Evolutionary conservation across 2,113 vertebrate species (phyloP).

Genomic region (Oxyura jamaicensis): DNA sequence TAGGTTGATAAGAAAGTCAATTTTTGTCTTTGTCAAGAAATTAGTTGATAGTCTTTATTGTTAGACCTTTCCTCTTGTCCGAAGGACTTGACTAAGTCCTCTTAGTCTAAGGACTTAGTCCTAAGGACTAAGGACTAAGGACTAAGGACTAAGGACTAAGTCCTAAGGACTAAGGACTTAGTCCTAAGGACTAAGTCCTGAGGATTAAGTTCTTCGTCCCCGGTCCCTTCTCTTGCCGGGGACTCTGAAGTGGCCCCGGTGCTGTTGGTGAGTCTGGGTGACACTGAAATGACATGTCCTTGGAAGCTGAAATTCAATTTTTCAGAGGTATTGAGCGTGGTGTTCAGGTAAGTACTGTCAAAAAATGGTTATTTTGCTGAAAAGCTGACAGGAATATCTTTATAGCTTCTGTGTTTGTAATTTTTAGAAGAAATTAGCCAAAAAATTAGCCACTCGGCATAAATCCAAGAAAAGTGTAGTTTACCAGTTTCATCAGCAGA

Average conservation of each 20-base stretch:
- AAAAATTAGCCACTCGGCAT: fast-evolving
- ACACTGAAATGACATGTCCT: background rate
- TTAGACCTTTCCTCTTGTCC: background rate
- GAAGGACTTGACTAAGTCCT: background rate
- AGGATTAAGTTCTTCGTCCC: background rate
- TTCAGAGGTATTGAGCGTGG: fast-evolving
- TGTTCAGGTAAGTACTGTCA: background rate
- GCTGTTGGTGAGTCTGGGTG: background rate
- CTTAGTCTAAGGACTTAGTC: background rate
- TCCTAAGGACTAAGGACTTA: background rate
- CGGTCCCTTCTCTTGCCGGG: background rate
- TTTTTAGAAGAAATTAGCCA: background rate
- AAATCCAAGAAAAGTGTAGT: background rate
- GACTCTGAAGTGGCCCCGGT: background rate
- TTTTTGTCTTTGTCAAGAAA: conserved; percentile 5
- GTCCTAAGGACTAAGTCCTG: background rate
- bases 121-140: background rate
- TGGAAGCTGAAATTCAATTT: background rate
- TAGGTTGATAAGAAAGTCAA: background rate
- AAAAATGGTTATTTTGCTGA: background rate
- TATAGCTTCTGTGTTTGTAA: background rate
- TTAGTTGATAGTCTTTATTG: background rate
- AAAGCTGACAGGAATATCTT: fast-evolving
- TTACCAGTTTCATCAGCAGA: background rate
- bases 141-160: background rate